phyloP scores from a whole-genome alignment of 2,888 invertebrate genomes.

The Phyllotreta striolata region DNA sequence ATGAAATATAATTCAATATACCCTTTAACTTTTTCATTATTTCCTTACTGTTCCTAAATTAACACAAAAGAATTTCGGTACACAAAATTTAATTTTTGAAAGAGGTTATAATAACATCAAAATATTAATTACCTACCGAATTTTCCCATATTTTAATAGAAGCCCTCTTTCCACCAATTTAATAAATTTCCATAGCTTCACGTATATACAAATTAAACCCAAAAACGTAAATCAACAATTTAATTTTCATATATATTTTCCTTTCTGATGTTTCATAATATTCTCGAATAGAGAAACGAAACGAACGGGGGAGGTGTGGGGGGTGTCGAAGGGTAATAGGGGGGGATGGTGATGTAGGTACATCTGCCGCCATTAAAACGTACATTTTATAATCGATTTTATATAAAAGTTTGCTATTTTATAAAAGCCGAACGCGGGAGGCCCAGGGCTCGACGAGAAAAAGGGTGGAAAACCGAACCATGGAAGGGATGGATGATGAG shows the following conservation, averaged over 20 bases:
- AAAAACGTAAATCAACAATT: constrained; percentile 19
- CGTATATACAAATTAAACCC: constrained; percentile 11
- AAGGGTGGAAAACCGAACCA: constrained; percentile 43
- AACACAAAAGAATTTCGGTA: too few relatives aligned
- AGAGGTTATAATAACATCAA: too few relatives aligned
- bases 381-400: constrained; percentile 51
- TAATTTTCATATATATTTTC: constrained; percentile 31
- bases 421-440: constrained; percentile 45
- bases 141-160: too few relatives aligned
- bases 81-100: too few relatives aligned
- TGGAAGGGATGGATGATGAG: constrained; percentile 42
- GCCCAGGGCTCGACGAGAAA: constrained; percentile 39
- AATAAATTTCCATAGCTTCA: constrained; percentile 1
- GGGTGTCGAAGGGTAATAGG: constrained; percentile 10
- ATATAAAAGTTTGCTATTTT: constrained; percentile 51
- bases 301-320: constrained; percentile 23
- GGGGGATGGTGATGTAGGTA: constrained; percentile 34
- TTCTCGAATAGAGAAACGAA: constrained; percentile 29
- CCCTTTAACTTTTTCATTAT: too few relatives aligned
- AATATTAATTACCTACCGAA: too few relatives aligned
- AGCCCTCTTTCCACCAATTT: too few relatives aligned
- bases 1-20: too few relatives aligned
- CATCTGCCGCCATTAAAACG: constrained; percentile 48
- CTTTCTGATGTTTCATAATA: constrained; percentile 37
- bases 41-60: too few relatives aligned